Base-by-base conservation (phyloP, 2,113 vertebrate genomes). In the Cynoglossus semilaevis region DNA sequence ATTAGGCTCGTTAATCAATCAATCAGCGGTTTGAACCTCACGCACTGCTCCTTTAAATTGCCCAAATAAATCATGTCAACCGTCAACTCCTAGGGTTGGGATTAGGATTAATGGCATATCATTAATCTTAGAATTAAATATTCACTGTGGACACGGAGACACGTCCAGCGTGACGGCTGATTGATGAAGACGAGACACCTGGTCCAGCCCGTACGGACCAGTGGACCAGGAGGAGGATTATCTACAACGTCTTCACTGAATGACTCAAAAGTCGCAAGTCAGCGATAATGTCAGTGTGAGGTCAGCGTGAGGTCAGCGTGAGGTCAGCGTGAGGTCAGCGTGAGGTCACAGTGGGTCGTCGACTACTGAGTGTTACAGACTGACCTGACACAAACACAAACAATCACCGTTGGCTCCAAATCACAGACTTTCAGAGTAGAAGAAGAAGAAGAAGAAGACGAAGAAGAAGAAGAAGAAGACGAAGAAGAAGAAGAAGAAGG, bases 1-100 rank as follows among this genome's bases (percentile, higher is more conserved):
- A 77, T 69, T 77, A 57, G 29, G 9, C 10, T 14, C 29, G 55
- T 57, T 53, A 69, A 75, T 69, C 16, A 29, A 68, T 41, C 47
- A 5, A 64, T 41, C 43, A 3, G 7, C 22, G 16, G 2, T 37
- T 17, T 16, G 56, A 50, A 35, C 8, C n/a, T n/a, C 1, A 44
- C 41, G 55, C 42, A 57, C 16, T 47, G 12, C 13, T 7, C 34
- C n/a, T 51, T 16, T 8, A 40, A 63, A 64, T 38, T 54, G 55
- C 4, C 29, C 14, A 49, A 51, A 68, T 59, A 35, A 62, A 52
- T 72, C 29, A 54, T 18, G 51, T 53, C 51, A 8, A 7, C 58
- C 51, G 54, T 54, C 15, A 41, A 37, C 34, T 51, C 34, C 5
- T 17, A 12, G 34, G 34, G 34, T 51, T 37, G 9, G 50, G 10